Conservation (phyloP, 2,888 invertebrate genomes). For the Epiblema foenella region DNA sequence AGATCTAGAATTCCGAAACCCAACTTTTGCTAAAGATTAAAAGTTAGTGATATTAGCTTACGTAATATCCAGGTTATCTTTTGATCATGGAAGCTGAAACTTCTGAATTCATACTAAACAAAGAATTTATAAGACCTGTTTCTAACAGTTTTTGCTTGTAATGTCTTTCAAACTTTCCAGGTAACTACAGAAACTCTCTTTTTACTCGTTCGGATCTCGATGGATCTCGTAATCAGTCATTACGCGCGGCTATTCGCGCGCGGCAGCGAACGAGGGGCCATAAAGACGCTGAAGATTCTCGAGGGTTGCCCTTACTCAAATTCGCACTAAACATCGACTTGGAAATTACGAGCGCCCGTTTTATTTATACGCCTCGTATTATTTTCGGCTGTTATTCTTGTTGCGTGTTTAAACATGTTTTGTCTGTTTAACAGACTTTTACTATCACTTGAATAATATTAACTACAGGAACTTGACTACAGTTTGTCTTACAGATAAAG, state of each 20-base stretch:
- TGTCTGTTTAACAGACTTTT: slow-evolving; percentile 11
- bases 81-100: not conserved
- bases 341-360: slow-evolving; percentile 42
- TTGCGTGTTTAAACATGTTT: slow-evolving; percentile 42
- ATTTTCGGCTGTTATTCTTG: slow-evolving; percentile 42
- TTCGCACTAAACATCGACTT: slow-evolving; percentile 45
- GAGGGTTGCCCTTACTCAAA: slow-evolving; percentile 46
- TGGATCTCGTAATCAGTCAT: slow-evolving; percentile 59
- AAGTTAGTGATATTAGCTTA: slow-evolving; percentile 3
- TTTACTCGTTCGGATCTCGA: slow-evolving; percentile 53
- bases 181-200: slow-evolving; percentile 51
- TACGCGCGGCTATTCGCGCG: slow-evolving; percentile 52
- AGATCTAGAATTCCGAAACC: not conserved
- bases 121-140: not conserved
- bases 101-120: not conserved
- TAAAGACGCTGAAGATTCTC: slow-evolving; percentile 47
- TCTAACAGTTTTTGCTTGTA: slow-evolving; percentile 8
- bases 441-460: slow-evolving; percentile 7
- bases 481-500: not conserved
- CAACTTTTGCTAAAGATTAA: slow-evolving; percentile 9
- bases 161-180: slow-evolving; percentile 42
- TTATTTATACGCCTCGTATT: slow-evolving; percentile 43
- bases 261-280: slow-evolving; percentile 47
- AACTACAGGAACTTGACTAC: not conserved
- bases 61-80: slow-evolving; percentile 1